These are phyloP conservation scores for Phoxinus phoxinus DNA, from an alignment of 2,113 vertebrate genomes.

Conservation along the genomic window DNA sequence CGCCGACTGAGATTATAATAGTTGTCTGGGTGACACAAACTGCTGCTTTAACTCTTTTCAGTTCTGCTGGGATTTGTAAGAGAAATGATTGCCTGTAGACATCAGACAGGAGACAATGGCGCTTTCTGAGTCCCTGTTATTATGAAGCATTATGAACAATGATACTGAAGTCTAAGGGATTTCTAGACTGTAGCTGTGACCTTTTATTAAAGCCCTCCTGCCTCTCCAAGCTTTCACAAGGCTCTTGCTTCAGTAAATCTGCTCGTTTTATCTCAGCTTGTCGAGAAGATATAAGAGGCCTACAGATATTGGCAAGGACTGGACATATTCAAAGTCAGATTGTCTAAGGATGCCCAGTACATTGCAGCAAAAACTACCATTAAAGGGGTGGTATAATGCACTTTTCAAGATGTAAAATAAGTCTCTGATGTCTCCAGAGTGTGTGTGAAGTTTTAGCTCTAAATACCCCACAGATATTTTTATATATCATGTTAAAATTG, in stretches of 20 bases:
- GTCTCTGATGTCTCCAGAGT: too few species aligned
- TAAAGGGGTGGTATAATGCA: too few species aligned
- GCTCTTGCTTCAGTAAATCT: not conserved
- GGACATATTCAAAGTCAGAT: not conserved
- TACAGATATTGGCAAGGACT: not conserved
- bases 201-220: not conserved
- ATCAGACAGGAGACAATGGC: not conserved
- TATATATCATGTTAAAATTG: too few species aligned
- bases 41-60: not conserved
- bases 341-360: not conserved
- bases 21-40: conserved; percentile 6
- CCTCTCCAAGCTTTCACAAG: not conserved
- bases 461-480: too few species aligned
- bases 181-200: conserved; percentile 16
- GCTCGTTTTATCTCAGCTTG: not conserved
- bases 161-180: not conserved
- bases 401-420: too few species aligned
- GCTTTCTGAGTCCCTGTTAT: conserved; percentile 26
- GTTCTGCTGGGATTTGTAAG: not conserved
- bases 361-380: not conserved
- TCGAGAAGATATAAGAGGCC: not conserved
- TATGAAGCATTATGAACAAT: conserved; percentile 28
- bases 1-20: not conserved
- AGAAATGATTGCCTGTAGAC: not conserved
- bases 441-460: too few species aligned